Evolutionary conservation across 2,113 vertebrate species (phyloP).

Genomic region (Microtus ochrogaster): DNA sequence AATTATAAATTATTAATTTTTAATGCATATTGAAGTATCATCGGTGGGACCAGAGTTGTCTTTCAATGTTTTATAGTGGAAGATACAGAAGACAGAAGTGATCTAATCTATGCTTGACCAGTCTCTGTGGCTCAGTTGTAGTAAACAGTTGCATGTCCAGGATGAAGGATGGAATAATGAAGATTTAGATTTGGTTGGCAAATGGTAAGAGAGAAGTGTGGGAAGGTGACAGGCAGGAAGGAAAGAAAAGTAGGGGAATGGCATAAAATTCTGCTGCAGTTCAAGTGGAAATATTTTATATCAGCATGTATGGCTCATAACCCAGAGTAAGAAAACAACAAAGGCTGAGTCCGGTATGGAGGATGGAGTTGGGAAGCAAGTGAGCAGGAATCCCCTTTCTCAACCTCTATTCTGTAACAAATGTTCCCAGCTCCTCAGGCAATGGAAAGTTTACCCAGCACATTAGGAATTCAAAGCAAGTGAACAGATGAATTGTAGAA

Average conservation of each 20-base stretch:
- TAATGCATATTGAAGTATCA: not conserved
- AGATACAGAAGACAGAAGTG: not conserved
- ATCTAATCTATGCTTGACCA: not conserved
- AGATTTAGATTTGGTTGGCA: not conserved
- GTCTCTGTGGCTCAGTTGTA: not conserved
- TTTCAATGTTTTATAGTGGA: not conserved
- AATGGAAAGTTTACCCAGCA: not conserved
- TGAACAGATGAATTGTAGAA: not conserved
- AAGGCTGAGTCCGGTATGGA: not conserved
- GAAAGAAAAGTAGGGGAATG: not conserved
- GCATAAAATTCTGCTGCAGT: not conserved
- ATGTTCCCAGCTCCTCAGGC: not conserved
- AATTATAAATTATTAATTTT: not conserved
- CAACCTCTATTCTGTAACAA: not conserved
- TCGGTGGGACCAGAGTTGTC: not conserved
- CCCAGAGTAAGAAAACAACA: not conserved
- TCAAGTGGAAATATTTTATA: not conserved
- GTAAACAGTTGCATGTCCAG: not conserved
- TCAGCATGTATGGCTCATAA: not conserved
- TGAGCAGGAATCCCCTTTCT: not conserved
- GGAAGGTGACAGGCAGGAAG: not conserved
- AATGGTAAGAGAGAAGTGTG: not conserved
- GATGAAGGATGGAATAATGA: not conserved
- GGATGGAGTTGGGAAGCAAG: not conserved
- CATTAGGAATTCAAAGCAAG: slow-evolving; percentile 10